Conservation (phyloP, 2,113 vertebrate genomes). For the Ciconia maguari region DNA sequence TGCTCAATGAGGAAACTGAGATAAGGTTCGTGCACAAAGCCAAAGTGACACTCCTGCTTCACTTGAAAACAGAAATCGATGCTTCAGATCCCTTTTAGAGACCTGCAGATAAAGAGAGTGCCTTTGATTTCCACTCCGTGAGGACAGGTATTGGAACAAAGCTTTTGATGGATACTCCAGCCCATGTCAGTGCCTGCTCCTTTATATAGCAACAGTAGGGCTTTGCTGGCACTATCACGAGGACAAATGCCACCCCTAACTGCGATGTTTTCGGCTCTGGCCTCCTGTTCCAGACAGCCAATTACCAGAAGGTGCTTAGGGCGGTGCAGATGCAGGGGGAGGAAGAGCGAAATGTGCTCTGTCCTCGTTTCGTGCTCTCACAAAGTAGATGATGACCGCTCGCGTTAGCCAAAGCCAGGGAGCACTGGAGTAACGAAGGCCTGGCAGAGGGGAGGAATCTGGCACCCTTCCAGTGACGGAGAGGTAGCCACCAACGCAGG, state of each 20-base stretch:
- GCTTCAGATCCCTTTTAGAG: not conserved
- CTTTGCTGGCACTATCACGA: not conserved
- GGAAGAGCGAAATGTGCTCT: not conserved
- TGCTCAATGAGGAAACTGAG: not conserved
- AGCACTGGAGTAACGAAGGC: rapidly evolving
- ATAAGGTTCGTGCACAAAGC: not conserved
- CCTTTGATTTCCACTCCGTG: not conserved
- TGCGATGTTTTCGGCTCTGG: rapidly evolving
- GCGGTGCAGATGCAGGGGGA: not conserved
- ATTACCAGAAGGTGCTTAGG: not conserved
- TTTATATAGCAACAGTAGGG: not conserved
- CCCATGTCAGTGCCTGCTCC: not conserved
- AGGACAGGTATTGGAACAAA: not conserved
- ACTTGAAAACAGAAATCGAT: not conserved
- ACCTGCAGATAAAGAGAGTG: not conserved
- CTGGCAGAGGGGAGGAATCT: not conserved
- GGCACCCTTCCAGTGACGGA: not conserved
- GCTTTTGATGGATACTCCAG: not conserved
- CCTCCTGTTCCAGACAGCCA: not conserved
- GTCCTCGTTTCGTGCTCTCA: not conserved
- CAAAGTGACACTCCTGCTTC: not conserved
- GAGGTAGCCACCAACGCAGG: not conserved
- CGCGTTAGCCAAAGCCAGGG: rapidly evolving
- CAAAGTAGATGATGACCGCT: not conserved
- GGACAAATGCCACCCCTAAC: not conserved